Conservation (phyloP, 1,140 invertebrate genomes). For the Solen grandis region DNA sequence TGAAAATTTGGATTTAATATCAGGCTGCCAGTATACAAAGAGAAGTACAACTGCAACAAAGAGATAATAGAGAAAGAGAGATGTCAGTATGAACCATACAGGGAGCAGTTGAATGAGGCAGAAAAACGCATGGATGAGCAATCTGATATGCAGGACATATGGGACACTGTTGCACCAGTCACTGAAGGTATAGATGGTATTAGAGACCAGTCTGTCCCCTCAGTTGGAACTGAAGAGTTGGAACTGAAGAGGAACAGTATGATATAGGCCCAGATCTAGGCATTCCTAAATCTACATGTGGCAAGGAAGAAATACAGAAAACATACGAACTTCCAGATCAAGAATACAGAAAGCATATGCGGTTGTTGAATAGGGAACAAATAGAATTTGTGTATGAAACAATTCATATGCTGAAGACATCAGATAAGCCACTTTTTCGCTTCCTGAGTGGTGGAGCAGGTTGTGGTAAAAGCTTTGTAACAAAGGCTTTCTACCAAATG, state of each 20-base stretch:
- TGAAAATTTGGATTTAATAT: not conserved
- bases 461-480: slow-evolving; percentile 56
- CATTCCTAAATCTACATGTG: not conserved
- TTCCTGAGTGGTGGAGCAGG: slow-evolving; percentile 60
- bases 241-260: slow-evolving; percentile 34
- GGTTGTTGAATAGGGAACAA: too few species aligned
- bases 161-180: slow-evolving; percentile 35
- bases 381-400: too few species aligned
- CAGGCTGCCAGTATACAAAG: not conserved
- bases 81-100: slow-evolving; percentile 5
- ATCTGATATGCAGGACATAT: slow-evolving; percentile 12
- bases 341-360: too few species aligned
- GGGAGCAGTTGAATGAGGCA: slow-evolving; percentile 12
- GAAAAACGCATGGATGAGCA: slow-evolving; percentile 5
- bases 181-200: slow-evolving; percentile 15
- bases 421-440: slow-evolving; percentile 30
- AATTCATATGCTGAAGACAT: slow-evolving; percentile 13
- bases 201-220: slow-evolving; percentile 6
- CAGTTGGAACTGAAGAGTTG: too few species aligned
- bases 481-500: slow-evolving; percentile 51
- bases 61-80: not conserved
- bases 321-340: too few species aligned
- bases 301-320: not conserved
- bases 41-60: slow-evolving; percentile 10
- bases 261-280: slow-evolving; percentile 52